Evolutionary conservation across 2,888 invertebrate species (phyloP).

Genomic region (Odontocerum albicorne): DNA sequence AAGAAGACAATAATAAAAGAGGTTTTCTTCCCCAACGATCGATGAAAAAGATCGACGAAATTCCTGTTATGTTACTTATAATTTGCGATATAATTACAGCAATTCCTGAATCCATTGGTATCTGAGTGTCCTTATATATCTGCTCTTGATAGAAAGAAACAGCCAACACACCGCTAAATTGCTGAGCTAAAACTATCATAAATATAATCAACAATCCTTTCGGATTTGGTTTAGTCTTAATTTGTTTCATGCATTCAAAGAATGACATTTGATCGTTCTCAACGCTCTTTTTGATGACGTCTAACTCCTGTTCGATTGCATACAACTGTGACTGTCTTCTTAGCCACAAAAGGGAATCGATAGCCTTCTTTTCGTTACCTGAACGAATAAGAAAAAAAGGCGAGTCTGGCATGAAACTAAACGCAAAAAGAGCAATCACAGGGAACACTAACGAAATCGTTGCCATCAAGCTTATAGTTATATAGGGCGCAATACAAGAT

Average conservation of each 20-base stretch:
- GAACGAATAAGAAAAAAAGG: conserved; percentile 33
- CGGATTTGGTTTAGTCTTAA: conserved; percentile 27
- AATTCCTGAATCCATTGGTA: conserved; percentile 29
- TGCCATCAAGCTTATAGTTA: conserved; percentile 26
- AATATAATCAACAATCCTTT: conserved; percentile 31
- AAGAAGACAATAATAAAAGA: conserved; percentile 27
- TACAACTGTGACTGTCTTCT: conserved; percentile 23
- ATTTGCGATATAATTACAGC: conserved; percentile 29
- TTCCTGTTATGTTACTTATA: conserved; percentile 21
- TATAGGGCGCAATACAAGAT: conserved; percentile 34
- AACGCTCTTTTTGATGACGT: conserved; percentile 22
- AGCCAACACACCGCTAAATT: conserved; percentile 31
- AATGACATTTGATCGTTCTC: conserved; percentile 25
- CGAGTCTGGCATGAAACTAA: conserved; percentile 35
- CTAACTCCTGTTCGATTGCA: conserved; percentile 26
- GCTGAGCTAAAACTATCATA: conserved; percentile 24
- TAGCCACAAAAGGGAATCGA: conserved; percentile 31
- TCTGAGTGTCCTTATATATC: conserved; percentile 24
- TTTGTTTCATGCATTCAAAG: conserved; percentile 28
- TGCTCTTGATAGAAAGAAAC: conserved; percentile 33
- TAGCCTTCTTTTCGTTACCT: conserved; percentile 29
- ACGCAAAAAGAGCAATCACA: conserved; percentile 28
- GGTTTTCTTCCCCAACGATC: conserved; percentile 35
- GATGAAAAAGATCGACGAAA: conserved; percentile 27
- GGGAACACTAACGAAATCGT: conserved; percentile 31